A percentile compares a stretch with the other conserved stretches of the same genome.
These are phyloP conservation scores for Holothuria leucospilota DNA, from an alignment of 53 echinoderm and acorn worm genomes.

Conservation along the genomic window DNA sequence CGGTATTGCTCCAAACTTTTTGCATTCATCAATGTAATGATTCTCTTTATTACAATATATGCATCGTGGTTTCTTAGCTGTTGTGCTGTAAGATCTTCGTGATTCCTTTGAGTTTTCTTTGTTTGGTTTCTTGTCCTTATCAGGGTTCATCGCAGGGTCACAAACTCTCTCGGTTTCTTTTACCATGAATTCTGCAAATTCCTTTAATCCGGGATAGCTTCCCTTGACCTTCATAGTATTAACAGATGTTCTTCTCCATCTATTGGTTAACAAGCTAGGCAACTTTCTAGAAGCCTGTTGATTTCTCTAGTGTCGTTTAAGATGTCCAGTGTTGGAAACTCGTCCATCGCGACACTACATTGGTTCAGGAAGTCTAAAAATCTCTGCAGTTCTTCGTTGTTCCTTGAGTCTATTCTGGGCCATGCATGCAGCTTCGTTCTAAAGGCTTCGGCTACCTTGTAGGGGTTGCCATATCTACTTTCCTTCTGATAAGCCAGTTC, in stretches of 20 bases:
- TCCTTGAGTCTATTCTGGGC: slow-evolving; percentile 29
- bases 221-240: slow-evolving; percentile 40
- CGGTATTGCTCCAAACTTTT: slow-evolving; percentile 23
- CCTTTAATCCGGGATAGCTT: slow-evolving; percentile 49
- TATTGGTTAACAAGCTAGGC: slow-evolving; percentile 55
- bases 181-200: slow-evolving; percentile 54
- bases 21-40: slow-evolving; percentile 59
- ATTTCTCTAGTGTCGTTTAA: slow-evolving; percentile 64
- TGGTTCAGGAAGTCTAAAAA: slow-evolving; percentile 46
- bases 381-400: slow-evolving; percentile 14
- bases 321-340: slow-evolving; percentile 54
- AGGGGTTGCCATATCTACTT: slow-evolving; percentile 44
- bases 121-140: not conserved
- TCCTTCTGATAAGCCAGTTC: slow-evolving; percentile 42
- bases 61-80: not conserved
- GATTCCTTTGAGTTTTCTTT: not conserved
- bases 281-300: slow-evolving; percentile 41
- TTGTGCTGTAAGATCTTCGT: not conserved
- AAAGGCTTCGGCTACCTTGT: slow-evolving; percentile 45
- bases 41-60: slow-evolving; percentile 21
- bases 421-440: slow-evolving; percentile 30
- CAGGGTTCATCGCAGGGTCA: slow-evolving; percentile 44
- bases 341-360: slow-evolving; percentile 41
- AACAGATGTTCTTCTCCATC: slow-evolving; percentile 52
- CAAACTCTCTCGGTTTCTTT: slow-evolving; percentile 61